Evolutionary conservation across 1,140 invertebrate genomes (phyloP), one percentile per base, ranked within the genome.

Genomic region (Drosophila kikkawai): DNA sequence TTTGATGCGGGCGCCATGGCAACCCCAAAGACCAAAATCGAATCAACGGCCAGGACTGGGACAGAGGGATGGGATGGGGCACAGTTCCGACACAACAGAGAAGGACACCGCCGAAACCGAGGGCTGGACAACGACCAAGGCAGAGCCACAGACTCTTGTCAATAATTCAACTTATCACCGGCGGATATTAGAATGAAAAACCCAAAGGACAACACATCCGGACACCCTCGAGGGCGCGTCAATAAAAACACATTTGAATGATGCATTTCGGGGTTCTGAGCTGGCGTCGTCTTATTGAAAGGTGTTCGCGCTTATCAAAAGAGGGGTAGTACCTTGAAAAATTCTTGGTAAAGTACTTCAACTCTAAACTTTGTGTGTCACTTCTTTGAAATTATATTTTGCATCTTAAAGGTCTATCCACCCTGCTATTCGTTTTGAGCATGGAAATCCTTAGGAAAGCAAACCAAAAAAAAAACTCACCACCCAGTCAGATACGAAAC

Each of bases 131-230:
- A 12, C 53, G 71, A 76, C 59, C 63, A 55, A 36, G 34, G 45
- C 66, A 41, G 22, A 34, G 56, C 39, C 55, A 15, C 22, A 42
- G 56, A 41, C 55, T 53, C 59, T 74, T 80, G 77, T 79, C 86
- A 85, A 91, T 92, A 92, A 92, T 91, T 92, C 81, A 91, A 91
- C 80, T 88, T 92, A 92, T 92, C 91, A 92, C 90, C 91, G 91
- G 86, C 91, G 90, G 86, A 92, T 91, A 92, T 92, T 91, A 65
- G 79, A 90, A 82, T 85, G 71, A 45, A 82, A 91, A 84, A 80
- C 73, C 74, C 73, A 84, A 79, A 82, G 86, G 85, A 91, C 74
- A 90, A 90, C 85, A 91, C 85, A 87, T 91, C 82, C 90, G 85
- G 65, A 36, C 71, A 80, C 59, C 84, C 79, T 74, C 51, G 50